A percentile compares a stretch with the other conserved stretches of the same genome.
Evolutionary conservation across 1,140 invertebrate species (phyloP).

Genomic region (Ooceraea biroi): DNA sequence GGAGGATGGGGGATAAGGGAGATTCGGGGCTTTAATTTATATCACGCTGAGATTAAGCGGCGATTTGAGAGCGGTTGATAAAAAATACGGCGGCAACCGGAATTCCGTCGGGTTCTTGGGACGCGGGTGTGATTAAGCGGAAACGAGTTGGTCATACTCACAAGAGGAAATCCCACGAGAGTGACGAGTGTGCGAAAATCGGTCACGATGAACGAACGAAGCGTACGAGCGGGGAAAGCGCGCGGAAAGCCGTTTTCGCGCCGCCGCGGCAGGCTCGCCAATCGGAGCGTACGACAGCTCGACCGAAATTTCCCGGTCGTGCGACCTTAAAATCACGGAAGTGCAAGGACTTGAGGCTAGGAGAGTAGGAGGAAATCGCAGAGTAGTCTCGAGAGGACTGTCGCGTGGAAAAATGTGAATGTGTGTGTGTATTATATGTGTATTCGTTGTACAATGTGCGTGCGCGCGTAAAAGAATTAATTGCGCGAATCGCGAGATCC

Average conservation of each 20-base stretch:
- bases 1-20: neutral
- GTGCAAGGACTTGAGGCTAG: conserved; percentile 56
- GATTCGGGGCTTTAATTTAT: conserved; percentile 36
- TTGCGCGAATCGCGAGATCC: conserved; percentile 4
- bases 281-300: conserved; percentile 41
- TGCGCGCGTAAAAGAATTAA: conserved; percentile 38
- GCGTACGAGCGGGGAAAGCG: neutral
- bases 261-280: conserved; percentile 24
- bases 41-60: conserved; percentile 48
- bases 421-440: neutral
- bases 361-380: conserved; percentile 36
- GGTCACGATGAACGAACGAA: neutral
- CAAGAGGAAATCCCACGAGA: neutral
- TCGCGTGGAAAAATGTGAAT: conserved; percentile 2
- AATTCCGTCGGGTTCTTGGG: neutral
- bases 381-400: conserved; percentile 41
- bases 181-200: neutral
- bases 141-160: neutral
- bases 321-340: conserved; percentile 43
- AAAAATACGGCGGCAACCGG: conserved; percentile 7
- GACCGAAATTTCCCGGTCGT: conserved; percentile 40
- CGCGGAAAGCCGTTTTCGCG: conserved; percentile 25
- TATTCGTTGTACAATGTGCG: neutral
- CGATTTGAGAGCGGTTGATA: conserved; percentile 33
- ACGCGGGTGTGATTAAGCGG: conserved; percentile 25